Base-by-base conservation (phyloP, 2,797 vertebrate species). In the Cynodonichthys magdalenae region DNA sequence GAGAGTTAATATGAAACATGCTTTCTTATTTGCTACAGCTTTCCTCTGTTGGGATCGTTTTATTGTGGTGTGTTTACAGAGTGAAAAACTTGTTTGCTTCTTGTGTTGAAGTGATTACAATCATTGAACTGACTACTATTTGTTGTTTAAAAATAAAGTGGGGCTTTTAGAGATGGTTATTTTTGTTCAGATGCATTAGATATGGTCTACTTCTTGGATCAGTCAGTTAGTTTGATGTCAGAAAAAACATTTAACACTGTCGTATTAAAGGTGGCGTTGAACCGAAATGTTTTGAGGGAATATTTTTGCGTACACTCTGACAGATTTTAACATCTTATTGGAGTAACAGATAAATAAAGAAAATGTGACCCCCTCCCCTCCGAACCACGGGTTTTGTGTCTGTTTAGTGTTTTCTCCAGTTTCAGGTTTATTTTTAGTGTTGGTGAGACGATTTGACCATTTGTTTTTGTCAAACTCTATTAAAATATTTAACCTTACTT, bases 11-110 rank as follows among this genome's bases (percentile, higher is more conserved):
- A 59, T 75, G 2, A 78, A 54, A 59, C n/a, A 12, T 18, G 36
- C 66, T 71, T 63, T 54, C 44, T 52, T 77, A 56, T 50, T 24
- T 75, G 41, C 59, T 58, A 19, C 63, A 71, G 41, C 45, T 53
- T 45, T 31, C 15, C 63, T 5, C 49, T 74, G 6, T 47, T 71
- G 53, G 66, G 56, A 39, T 56, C 19, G 56, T 62, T 19, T 68
- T n/a, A 54, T 66, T 52, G n/a, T 70, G 17, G 52, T 69, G 20
- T 79, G 24, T 69, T 72, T 27, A 53, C 48, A 46, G 46, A 50
- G 56, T 71, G 79, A 2, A 57, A 55, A 70, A 58, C 8, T 3
- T 54, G 34, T 58, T 53, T 65, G 10, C n/a, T 36, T 76, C 8
- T 67, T 42, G 6, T 51, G 20, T 61, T 12, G 5, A 68, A 31